Evolutionary conservation across 2,113 vertebrate species (phyloP).

Genomic region (Daubentonia madagascariensis): DNA sequence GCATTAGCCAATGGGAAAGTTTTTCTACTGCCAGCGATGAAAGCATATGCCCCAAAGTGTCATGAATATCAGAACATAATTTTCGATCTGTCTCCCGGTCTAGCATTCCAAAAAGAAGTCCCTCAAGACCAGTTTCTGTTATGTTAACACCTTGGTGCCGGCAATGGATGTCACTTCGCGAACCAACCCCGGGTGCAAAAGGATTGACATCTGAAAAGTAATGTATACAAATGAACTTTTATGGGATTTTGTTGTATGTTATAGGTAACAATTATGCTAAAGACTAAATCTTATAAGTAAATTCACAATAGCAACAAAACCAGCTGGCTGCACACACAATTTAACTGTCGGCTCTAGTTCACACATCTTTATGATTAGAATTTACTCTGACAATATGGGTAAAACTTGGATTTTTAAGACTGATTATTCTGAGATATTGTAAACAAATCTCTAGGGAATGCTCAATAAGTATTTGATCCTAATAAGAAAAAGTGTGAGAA

Average conservation of each 20-base stretch:
- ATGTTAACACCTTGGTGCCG: constrained; percentile 92
- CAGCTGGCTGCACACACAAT: not conserved
- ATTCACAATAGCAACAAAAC: constrained; percentile 29
- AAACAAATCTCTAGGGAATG: not conserved
- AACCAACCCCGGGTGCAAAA: constrained; percentile 81
- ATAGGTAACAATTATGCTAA: not conserved
- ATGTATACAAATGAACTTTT: constrained; percentile 41
- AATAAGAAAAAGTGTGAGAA: not conserved
- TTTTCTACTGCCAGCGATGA: constrained; percentile 97
- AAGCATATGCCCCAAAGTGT: constrained; percentile 98
- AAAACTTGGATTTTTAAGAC: not conserved
- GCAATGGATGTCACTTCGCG: constrained; percentile 80
- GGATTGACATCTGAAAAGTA: constrained; percentile 81
- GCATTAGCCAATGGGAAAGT: constrained; percentile 97
- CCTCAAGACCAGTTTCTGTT: constrained; percentile 97
- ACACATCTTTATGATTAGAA: not conserved
- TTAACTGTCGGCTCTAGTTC: not conserved
- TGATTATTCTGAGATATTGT: not conserved
- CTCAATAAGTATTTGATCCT: not conserved
- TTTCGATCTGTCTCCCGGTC: constrained; percentile 97
- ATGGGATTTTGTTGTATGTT: not conserved
- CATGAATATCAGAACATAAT: constrained; percentile 97
- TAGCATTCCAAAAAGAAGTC: constrained; percentile 97
- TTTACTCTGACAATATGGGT: constrained; percentile 26
- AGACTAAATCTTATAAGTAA: not conserved